Percentiles rank a stretch among this genome's conserved stretches.
Conservation (phyloP, 2,888 invertebrate genomes). For the Luperina testacea region DNA sequence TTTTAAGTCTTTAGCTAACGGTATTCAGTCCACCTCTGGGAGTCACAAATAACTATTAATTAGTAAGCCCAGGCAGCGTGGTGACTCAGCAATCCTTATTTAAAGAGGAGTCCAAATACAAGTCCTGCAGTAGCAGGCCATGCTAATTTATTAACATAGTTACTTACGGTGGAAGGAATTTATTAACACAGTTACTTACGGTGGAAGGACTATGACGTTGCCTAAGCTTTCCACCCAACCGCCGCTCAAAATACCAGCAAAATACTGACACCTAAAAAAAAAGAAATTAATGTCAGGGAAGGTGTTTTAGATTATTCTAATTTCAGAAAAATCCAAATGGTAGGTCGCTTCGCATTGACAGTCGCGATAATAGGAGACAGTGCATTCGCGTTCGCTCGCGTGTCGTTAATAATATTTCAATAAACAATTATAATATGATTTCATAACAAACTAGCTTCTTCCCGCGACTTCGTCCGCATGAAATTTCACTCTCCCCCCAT, state of each 20-base stretch:
- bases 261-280: conserved; percentile 94
- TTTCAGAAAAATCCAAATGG: background rate
- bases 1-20: background rate
- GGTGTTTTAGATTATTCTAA: background rate
- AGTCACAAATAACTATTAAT: background rate
- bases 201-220: conserved; percentile 95
- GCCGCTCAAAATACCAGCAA: conserved; percentile 96
- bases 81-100: conserved; percentile 15
- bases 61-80: conserved; percentile 3
- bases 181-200: conserved; percentile 86
- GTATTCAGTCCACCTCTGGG: background rate
- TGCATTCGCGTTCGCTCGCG: background rate
- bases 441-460: background rate
- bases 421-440: background rate
- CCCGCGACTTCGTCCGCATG: too few relatives aligned
- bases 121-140: background rate
- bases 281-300: conserved; percentile 8
- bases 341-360: background rate
- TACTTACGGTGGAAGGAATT: conserved; percentile 93
- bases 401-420: background rate
- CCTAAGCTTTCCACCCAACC: conserved; percentile 95
- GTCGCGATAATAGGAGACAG: background rate
- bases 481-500: too few relatives aligned
- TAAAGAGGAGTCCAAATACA: background rate
- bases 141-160: conserved; percentile 3